Conservation (phyloP, 2,113 vertebrate species). For the Piaya cayana region DNA sequence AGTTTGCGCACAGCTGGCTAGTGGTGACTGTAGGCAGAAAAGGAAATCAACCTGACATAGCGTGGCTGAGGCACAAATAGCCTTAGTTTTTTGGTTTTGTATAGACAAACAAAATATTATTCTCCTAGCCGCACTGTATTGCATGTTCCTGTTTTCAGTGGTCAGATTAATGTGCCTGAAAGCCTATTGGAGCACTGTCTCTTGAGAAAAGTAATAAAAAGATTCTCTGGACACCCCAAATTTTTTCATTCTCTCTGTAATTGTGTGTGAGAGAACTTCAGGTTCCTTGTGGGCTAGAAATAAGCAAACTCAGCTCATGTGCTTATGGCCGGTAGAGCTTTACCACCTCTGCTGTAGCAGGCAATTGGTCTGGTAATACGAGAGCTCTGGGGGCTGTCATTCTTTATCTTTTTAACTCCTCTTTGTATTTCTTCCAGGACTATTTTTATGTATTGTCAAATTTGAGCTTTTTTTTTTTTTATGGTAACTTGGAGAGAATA, state of each 20-base stretch:
- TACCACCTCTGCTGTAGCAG: background rate
- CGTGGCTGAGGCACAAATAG: background rate
- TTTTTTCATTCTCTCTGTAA: background rate
- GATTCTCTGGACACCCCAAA: rapidly evolving
- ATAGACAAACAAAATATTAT: background rate
- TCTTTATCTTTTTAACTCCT: background rate
- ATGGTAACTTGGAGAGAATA: background rate
- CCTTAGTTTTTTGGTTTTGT: background rate
- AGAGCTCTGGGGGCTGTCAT: background rate
- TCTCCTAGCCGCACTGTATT: background rate
- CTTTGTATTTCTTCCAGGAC: background rate
- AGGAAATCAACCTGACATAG: background rate
- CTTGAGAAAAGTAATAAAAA: background rate
- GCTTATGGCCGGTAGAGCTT: background rate
- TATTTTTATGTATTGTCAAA: background rate
- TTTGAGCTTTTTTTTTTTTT: background rate
- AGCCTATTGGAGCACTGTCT: background rate
- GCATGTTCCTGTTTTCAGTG: background rate
- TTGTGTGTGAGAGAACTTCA: background rate
- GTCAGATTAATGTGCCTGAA: background rate
- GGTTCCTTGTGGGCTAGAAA: background rate
- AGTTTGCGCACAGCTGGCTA: background rate
- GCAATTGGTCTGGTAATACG: background rate
- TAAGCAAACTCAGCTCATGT: background rate
- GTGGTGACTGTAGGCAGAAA: background rate